Percentiles rank a stretch among this genome's conserved stretches.
These are phyloP conservation scores for Drosophila anomalipes DNA, from an alignment of 2,888 invertebrate genomes.

Conservation along the genomic window DNA sequence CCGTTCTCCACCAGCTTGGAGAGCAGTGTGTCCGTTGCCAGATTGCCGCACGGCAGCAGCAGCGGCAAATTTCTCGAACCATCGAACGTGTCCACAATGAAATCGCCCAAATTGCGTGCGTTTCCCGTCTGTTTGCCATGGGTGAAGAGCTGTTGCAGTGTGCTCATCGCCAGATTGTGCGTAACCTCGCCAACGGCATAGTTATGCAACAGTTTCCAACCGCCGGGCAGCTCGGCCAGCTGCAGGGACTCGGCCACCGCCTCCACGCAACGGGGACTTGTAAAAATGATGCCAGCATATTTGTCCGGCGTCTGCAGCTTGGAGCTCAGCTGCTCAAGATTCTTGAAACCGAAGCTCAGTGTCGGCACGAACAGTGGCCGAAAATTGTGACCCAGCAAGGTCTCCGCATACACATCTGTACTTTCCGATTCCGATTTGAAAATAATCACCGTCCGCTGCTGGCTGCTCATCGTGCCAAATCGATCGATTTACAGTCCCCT, in stretches of 20 bases:
- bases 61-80: slow-evolving; percentile 85
- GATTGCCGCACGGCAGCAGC: slow-evolving; percentile 87
- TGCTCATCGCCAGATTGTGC: slow-evolving; percentile 85
- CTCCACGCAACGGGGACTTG: slow-evolving; percentile 87
- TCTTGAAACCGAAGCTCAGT: slow-evolving; percentile 86
- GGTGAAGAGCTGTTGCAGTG: slow-evolving; percentile 85
- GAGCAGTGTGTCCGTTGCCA: slow-evolving; percentile 86
- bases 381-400: slow-evolving; percentile 85
- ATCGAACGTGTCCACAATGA: slow-evolving; percentile 86
- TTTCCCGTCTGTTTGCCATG: slow-evolving; percentile 87
- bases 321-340: slow-evolving; percentile 84
- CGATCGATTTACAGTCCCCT: slow-evolving; percentile 3
- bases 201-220: slow-evolving; percentile 86
- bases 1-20: slow-evolving; percentile 84
- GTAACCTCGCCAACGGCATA: slow-evolving; percentile 87
- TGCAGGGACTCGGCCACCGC: slow-evolving; percentile 85
- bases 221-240: slow-evolving; percentile 82
- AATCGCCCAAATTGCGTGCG: slow-evolving; percentile 86
- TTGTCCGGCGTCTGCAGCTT: slow-evolving; percentile 85
- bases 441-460: slow-evolving; percentile 81
- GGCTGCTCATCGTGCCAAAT: slow-evolving; percentile 57
- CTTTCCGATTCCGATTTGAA: slow-evolving; percentile 85
- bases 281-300: slow-evolving; percentile 86
- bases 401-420: slow-evolving; percentile 85
- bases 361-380: slow-evolving; percentile 86